Percentiles rank a stretch among this genome's conserved stretches.
Conservation (phyloP, 1,140 invertebrate genomes). For the Eufriesea mexicana region DNA sequence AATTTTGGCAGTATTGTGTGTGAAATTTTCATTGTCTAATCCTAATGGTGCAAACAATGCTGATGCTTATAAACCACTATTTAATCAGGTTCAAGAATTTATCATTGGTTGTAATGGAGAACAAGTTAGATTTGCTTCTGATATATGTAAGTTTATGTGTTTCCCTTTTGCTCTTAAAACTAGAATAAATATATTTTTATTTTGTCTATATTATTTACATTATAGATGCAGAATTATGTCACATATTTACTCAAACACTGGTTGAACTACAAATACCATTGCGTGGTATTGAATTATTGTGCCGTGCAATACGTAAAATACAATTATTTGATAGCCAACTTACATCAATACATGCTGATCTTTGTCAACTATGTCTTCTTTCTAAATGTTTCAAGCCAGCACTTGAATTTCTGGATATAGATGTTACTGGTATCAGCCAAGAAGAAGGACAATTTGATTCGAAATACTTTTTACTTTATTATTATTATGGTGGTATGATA, state of each 20-base stretch:
- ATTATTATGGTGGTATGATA: slow-evolving; percentile 99
- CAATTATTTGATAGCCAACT: slow-evolving; percentile 93
- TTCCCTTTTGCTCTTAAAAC: neutral
- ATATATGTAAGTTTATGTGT: slow-evolving; percentile 88
- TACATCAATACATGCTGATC: slow-evolving; percentile 96
- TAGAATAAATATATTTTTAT: neutral
- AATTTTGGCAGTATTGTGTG: slow-evolving; percentile 92
- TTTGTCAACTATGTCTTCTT: slow-evolving; percentile 95
- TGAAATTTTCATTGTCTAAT: slow-evolving; percentile 86
- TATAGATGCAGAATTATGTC: slow-evolving; percentile 94
- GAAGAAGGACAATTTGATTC: slow-evolving; percentile 93
- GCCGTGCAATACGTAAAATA: slow-evolving; percentile 93
- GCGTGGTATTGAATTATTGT: slow-evolving; percentile 92
- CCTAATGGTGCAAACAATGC: slow-evolving; percentile 70
- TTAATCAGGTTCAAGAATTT: slow-evolving; percentile 90
- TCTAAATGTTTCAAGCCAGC: slow-evolving; percentile 97
- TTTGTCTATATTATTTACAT: slow-evolving; percentile 19
- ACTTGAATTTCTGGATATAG: slow-evolving; percentile 93
- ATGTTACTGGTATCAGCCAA: slow-evolving; percentile 95
- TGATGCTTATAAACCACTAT: slow-evolving; percentile 83
- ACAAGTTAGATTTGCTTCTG: slow-evolving; percentile 92
- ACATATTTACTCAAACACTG: slow-evolving; percentile 90
- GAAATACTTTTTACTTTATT: slow-evolving; percentile 96
- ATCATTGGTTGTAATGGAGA: slow-evolving; percentile 92
- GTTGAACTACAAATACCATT: slow-evolving; percentile 90